Conservation (phyloP, 2,797 vertebrate genomes). For the Allobates femoralis region DNA sequence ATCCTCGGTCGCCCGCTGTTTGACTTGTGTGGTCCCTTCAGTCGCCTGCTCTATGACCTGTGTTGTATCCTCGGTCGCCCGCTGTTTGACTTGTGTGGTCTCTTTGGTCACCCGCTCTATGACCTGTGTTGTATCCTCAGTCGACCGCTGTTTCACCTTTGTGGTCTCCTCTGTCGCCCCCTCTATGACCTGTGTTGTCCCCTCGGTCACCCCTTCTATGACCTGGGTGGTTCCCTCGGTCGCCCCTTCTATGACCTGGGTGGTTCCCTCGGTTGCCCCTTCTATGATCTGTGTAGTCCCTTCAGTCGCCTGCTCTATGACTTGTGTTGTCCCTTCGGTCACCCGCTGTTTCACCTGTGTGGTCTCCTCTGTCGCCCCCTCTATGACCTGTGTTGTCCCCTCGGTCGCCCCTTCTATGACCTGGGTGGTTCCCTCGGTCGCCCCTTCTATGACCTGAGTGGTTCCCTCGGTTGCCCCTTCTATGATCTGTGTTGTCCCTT, state of each 20-base stretch:
- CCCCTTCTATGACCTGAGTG: no score
- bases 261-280: background rate
- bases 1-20: no score
- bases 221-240: background rate
- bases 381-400: background rate
- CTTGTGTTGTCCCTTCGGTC: background rate
- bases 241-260: background rate
- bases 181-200: background rate
- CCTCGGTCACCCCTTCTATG: background rate
- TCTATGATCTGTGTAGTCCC: background rate
- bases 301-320: background rate
- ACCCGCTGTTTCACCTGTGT: background rate
- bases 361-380: accelerated
- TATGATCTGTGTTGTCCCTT: background rate
- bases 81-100: background rate
- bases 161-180: background rate
- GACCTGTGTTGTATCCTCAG: background rate
- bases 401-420: background rate
- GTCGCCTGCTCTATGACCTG: no score
- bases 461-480: background rate
- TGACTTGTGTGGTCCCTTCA: no score
- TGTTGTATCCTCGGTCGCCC: background rate
- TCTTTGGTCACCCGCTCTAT: background rate
- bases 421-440: no score
- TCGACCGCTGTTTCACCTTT: background rate